These are phyloP conservation scores for Gavia stellata DNA, from an alignment of 2,113 vertebrate genomes.

Conservation along the genomic window DNA sequence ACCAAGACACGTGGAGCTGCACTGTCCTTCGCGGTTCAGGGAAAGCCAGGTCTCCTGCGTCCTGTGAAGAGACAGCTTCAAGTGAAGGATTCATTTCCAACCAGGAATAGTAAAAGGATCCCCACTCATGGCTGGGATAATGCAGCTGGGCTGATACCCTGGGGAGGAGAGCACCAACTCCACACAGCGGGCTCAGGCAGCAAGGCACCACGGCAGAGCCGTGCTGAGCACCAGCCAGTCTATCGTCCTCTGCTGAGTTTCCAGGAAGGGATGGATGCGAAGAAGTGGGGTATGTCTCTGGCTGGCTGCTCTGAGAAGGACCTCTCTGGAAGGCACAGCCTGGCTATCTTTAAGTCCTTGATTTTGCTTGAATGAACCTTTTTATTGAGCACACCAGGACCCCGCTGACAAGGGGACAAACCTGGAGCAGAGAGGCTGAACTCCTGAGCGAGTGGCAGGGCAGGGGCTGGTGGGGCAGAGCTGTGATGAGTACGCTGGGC, in stretches of 20 bases:
- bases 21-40: neutral
- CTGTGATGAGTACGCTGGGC: fast-evolving
- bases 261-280: neutral
- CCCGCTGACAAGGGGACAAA: neutral
- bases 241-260: neutral
- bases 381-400: neutral
- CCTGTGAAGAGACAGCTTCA: neutral
- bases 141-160: neutral
- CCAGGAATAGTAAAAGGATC: neutral
- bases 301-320: neutral
- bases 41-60: neutral
- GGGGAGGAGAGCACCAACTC: neutral
- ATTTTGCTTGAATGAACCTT: neutral
- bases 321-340: neutral
- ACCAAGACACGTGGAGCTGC: neutral
- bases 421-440: neutral
- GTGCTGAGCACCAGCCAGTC: neutral
- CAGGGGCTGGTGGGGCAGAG: neutral
- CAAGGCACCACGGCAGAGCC: neutral
- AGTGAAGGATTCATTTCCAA: neutral
- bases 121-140: neutral
- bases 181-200: neutral
- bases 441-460: neutral
- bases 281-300: neutral
- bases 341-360: neutral